Conservation (phyloP, 2,888 invertebrate species). For the Aricia artaxerxes region DNA sequence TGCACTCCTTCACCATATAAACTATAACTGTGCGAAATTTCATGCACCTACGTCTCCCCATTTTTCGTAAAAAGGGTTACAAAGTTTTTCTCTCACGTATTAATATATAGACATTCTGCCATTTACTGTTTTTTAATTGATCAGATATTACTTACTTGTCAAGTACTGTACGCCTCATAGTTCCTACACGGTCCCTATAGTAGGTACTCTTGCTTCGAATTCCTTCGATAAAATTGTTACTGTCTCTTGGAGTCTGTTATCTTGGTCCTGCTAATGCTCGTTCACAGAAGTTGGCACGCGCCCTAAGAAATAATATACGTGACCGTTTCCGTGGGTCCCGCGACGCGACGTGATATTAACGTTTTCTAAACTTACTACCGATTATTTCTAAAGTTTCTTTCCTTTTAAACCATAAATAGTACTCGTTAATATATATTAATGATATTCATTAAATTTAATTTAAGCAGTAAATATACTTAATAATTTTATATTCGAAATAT, state of each 20-base stretch:
- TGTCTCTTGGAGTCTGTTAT: conserved; percentile 33
- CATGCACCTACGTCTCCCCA: no score
- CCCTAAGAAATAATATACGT: conserved; percentile 35
- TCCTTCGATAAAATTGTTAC: not conserved
- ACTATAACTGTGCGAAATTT: no score
- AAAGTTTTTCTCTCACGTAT: no score
- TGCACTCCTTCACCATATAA: no score
- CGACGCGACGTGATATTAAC: conserved; percentile 15
- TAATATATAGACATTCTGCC: no score
- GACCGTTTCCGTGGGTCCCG: conserved; percentile 15
- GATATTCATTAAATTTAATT: not conserved
- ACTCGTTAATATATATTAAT: not conserved
- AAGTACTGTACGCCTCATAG: no score
- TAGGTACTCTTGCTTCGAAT: not conserved
- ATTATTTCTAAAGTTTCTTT: not conserved
- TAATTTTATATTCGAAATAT: no score
- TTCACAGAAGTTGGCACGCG: conserved; percentile 41
- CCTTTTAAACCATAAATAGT: not conserved
- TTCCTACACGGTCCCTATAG: no score
- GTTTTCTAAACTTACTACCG: conserved; percentile 8
- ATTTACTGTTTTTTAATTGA: no score
- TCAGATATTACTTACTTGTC: no score
- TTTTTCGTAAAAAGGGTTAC: no score
- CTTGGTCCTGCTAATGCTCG: conserved; percentile 39
- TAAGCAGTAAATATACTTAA: not conserved